A percentile compares a stretch with the other conserved stretches of the same genome.
Conservation (phyloP, 1,140 invertebrate genomes). For the Stratiolaelaps scimitus region DNA sequence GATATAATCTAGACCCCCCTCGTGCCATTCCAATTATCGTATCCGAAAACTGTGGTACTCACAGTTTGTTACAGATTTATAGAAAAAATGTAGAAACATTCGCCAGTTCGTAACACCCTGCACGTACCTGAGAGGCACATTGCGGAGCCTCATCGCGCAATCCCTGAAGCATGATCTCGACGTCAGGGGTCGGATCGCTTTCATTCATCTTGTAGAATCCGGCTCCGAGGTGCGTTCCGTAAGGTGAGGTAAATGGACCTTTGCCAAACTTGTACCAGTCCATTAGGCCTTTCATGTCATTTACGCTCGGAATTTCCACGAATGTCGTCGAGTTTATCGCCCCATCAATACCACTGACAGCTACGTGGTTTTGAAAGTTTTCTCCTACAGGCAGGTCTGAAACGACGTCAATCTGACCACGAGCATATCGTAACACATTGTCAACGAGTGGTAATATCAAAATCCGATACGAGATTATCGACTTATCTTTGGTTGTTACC, state of each 20-base stretch:
- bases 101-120: too few relatives aligned
- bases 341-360: conserved; percentile 12
- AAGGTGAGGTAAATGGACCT: conserved; percentile 2
- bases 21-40: too few relatives aligned
- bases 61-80: too few relatives aligned
- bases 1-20: too few relatives aligned
- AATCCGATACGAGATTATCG: too few relatives aligned
- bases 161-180: conserved; percentile 23
- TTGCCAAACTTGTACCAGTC: conserved; percentile 20
- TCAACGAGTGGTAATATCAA: too few relatives aligned
- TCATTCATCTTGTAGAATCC: conserved; percentile 25
- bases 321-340: conserved; percentile 15
- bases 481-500: too few relatives aligned
- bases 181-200: not conserved
- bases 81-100: not conserved
- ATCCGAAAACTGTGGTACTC: too few relatives aligned
- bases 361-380: conserved; percentile 39
- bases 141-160: not conserved
- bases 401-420: conserved; percentile 9
- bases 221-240: conserved; percentile 5
- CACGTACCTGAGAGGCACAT: not conserved
- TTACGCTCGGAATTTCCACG: not conserved
- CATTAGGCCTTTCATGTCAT: not conserved
- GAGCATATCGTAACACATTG: too few relatives aligned
- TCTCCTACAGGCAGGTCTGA: conserved; percentile 39